Base-by-base conservation (phyloP, 2,888 invertebrate genomes). In the Idaea straminata region DNA sequence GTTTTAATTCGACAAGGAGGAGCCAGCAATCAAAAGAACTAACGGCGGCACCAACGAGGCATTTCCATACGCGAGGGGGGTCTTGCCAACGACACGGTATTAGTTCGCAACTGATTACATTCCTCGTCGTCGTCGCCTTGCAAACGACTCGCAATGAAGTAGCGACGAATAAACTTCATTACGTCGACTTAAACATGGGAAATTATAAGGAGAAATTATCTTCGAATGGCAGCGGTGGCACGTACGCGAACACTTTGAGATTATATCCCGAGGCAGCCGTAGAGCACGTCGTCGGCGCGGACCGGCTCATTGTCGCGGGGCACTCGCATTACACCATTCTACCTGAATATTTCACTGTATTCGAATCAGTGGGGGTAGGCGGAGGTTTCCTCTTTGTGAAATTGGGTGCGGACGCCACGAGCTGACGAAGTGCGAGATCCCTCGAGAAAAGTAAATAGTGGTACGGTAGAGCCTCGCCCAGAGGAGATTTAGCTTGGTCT, bases 31-130 rank as follows among this genome's bases (percentile, higher is more conserved):
- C 90, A 91, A 91, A 92, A 91, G 91, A 92, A 92, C 88, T 92
- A 88, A 90, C 90, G 83, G 86, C 80, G 81, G 78, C 87, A 84
- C 81, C 86, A 86, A 89, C 87, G 88, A 88, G 87, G 84, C 89
- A 90, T 91, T 91, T 88, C 88, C 91, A 92, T 92, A 92, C 90
- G 87, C 87, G 89, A 83, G 85, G 84, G 85, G 86, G 88, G 47
- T 84, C 85, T 84, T 79, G 82, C 81, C 82, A 87, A 87, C 84
- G 89, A 84, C 88, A 86, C 83, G 83, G 87, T 91, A 89, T 92
- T 91, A 92, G 91, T 91, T 92, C 86, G 84, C 89, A 90, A 89
- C 90, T 91, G 91, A 92, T 92, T 92, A 92, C 92, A 91, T 91
- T 92, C 89, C 87, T 83, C 81, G 85, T 82, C 85, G 83, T 83